A percentile compares a stretch with the other conserved stretches of the same genome.
phyloP scores from a whole-genome alignment of 2,888 invertebrate genomes.

The Drosophila pseudotakahashii region DNA sequence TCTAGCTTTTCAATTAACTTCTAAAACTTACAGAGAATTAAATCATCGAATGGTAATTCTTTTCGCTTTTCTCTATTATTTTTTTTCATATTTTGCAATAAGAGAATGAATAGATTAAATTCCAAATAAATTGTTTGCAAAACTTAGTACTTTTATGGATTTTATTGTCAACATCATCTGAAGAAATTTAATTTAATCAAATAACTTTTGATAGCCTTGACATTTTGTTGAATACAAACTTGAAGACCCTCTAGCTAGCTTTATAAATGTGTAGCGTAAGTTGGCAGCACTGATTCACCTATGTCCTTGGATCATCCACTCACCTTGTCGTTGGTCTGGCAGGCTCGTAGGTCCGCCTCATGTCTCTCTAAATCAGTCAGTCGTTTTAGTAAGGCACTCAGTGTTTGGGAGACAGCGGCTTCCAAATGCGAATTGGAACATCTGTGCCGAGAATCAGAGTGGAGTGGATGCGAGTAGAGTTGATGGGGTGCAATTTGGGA shows the following conservation, averaged over 20 bases:
- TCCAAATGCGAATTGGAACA: slow-evolving; percentile 84
- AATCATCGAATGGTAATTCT: too few relatives aligned
- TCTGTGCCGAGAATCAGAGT: slow-evolving; percentile 57
- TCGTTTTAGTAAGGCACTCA: slow-evolving; percentile 85
- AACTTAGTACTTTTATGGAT: too few relatives aligned
- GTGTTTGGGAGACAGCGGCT: slow-evolving; percentile 84
- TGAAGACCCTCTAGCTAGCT: too few relatives aligned
- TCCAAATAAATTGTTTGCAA: too few relatives aligned
- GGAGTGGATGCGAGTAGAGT: neutral
- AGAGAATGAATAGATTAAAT: too few relatives aligned
- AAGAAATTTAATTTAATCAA: too few relatives aligned
- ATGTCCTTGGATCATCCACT: slow-evolving; percentile 14
- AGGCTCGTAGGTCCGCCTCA: slow-evolving; percentile 84
- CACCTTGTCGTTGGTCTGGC: slow-evolving; percentile 83
- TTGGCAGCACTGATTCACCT: slow-evolving; percentile 11
- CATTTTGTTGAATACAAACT: too few relatives aligned
- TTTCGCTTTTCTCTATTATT: too few relatives aligned
- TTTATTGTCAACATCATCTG: too few relatives aligned
- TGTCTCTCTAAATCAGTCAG: slow-evolving; percentile 85
- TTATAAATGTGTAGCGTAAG: neutral
- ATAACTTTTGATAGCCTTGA: too few relatives aligned
- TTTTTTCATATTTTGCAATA: too few relatives aligned
- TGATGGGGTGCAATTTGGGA: slow-evolving; percentile 22
- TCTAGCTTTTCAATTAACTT: neutral
- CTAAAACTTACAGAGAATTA: too few relatives aligned